phyloP scores from a whole-genome alignment of 2,888 invertebrate species.

The Cheilosia impressa region DNA sequence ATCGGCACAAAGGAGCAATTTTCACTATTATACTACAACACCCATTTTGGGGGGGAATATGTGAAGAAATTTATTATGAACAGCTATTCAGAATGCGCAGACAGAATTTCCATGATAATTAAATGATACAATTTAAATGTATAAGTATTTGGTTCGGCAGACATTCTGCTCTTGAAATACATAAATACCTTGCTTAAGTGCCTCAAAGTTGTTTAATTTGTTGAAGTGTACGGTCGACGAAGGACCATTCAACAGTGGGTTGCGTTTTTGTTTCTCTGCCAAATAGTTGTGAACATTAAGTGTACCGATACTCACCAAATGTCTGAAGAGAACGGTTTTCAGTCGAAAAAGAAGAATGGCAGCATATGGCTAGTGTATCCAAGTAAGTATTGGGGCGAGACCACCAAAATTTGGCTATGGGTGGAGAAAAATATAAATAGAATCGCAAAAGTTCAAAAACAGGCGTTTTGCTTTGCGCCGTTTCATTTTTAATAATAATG shows the following conservation, averaged over 20 bases:
- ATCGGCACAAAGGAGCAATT: slow-evolving; percentile 32
- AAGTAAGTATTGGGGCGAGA: slow-evolving; percentile 36
- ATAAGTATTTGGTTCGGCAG: background rate
- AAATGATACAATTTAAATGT: slow-evolving; percentile 22
- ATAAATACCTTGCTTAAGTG: background rate
- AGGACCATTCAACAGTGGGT: background rate
- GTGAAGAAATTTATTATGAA: slow-evolving; percentile 9
- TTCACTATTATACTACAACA: background rate
- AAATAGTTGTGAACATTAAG: background rate
- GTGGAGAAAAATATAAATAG: too few relatives aligned
- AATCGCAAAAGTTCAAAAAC: too few relatives aligned
- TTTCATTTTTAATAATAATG: too few relatives aligned
- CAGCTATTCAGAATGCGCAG: slow-evolving; percentile 21
- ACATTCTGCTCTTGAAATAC: slow-evolving; percentile 1
- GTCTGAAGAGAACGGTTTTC: slow-evolving; percentile 31
- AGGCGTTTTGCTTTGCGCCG: too few relatives aligned
- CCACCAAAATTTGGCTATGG: too few relatives aligned
- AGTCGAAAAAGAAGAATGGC: slow-evolving; percentile 48
- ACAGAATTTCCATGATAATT: slow-evolving; percentile 25
- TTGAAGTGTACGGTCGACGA: slow-evolving; percentile 21
- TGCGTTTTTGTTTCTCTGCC: background rate
- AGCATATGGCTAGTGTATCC: slow-evolving; percentile 59
- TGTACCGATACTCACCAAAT: background rate
- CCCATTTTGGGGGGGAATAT: background rate
- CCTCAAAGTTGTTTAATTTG: slow-evolving; percentile 10